Conservation (phyloP, 1,140 invertebrate species). For the Luehdorfia chinensis region DNA sequence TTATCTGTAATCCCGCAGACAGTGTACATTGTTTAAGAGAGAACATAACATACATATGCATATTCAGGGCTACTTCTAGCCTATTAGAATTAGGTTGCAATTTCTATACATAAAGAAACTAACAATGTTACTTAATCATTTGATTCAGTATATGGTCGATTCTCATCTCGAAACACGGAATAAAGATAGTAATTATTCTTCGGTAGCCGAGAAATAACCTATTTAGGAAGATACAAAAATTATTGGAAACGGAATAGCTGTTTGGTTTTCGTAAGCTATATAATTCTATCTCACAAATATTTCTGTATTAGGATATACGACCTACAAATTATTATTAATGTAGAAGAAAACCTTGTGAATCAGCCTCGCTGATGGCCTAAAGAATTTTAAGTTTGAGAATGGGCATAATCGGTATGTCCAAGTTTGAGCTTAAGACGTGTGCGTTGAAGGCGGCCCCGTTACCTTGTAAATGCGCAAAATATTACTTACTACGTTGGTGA, state of each 20-base stretch:
- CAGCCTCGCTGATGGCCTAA: constrained; percentile 30
- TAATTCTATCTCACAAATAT: constrained; percentile 12
- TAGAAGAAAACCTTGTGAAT: constrained; percentile 33
- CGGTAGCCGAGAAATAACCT: too few species aligned
- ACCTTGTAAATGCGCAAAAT: constrained; percentile 8
- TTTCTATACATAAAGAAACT: too few species aligned
- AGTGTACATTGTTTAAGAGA: background rate
- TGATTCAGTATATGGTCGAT: too few species aligned
- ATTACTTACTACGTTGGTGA: constrained; percentile 1
- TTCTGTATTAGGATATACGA: constrained; percentile 26
- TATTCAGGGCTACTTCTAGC: background rate
- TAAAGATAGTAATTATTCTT: too few species aligned
- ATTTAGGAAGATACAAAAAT: background rate
- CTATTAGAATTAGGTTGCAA: background rate
- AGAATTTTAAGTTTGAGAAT: constrained; percentile 34
- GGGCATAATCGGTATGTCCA: constrained; percentile 23
- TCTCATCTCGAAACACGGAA: too few species aligned
- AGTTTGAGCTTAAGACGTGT: constrained; percentile 13
- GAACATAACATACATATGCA: constrained; percentile 12
- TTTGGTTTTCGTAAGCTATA: constrained; percentile 1
- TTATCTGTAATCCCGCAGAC: constrained; percentile 3
- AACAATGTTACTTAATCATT: too few species aligned
- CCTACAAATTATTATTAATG: constrained; percentile 29
- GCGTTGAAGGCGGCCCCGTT: background rate
- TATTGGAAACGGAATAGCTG: constrained; percentile 5